These are phyloP conservation scores for Enteromius fasciolatus DNA, from an alignment of 2,797 vertebrate species.

Conservation along the genomic window DNA sequence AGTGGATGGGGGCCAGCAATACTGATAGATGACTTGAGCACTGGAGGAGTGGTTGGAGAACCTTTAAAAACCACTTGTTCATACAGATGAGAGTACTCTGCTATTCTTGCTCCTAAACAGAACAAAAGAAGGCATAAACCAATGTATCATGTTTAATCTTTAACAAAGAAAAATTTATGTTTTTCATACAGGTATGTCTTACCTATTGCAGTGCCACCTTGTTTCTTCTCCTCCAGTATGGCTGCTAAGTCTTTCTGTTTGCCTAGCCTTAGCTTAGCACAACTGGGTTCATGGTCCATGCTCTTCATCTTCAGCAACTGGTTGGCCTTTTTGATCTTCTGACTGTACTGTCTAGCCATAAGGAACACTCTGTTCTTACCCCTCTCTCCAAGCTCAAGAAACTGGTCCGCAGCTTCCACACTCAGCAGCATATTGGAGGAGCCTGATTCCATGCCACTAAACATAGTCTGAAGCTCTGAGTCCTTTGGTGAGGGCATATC, in stretches of 20 bases:
- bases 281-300: conserved; percentile 85
- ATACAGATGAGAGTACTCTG: conserved; percentile 96
- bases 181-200: conserved; percentile 58
- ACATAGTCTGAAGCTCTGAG: conserved; percentile 71
- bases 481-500: conserved; percentile 72
- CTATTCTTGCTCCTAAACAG: conserved; percentile 91
- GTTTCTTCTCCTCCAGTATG: conserved; percentile 96
- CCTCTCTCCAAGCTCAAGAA: conserved; percentile 83
- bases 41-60: conserved; percentile 62
- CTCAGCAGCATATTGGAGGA: conserved; percentile 77
- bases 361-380: conserved; percentile 91
- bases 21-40: conserved; percentile 55
- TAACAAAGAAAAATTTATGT: background rate
- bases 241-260: conserved; percentile 90
- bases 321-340: conserved; percentile 98
- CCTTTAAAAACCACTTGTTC: conserved; percentile 93
- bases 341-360: conserved; percentile 98
- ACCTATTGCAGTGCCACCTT: conserved; percentile 96
- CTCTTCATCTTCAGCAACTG: conserved; percentile 93
- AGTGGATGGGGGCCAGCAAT: conserved; percentile 52
- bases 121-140: too few relatives aligned
- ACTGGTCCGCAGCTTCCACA: conserved; percentile 71
- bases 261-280: conserved; percentile 74
- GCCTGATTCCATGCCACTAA: conserved; percentile 79
- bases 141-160: background rate